Evolutionary conservation across 2,113 vertebrate genomes (phyloP), one percentile per base, ranked within the genome.

Genomic region (Zootoca vivipara): DNA sequence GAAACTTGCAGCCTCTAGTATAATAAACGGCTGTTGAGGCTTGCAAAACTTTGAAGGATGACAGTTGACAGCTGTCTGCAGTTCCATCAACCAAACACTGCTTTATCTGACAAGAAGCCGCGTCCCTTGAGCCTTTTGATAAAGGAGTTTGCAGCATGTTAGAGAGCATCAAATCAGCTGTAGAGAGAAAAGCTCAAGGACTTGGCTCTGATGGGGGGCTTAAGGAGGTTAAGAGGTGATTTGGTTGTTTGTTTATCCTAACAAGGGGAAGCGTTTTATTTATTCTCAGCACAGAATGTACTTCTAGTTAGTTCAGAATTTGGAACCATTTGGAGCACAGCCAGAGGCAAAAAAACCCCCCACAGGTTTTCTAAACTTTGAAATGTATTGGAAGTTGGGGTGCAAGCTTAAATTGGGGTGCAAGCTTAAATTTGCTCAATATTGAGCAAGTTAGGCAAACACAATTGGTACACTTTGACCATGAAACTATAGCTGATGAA

Each of bases 1-100:
- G 69, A 81, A 82, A 42, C 69, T 82, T 73, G 52, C 67, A 62
- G 6, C 33, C 16, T 58, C 24, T 72, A 24, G 13, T 80, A 26
- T 42, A 62, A 58, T 72, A 33, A 72, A 79, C 26, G 46, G 22
- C 24, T 87, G 77, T 22, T 87, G 33, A 12, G 33, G 65, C 30
- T 87, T n/a, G 67, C 42, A 80, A 67, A 73, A 42, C 35, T 82
- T 74, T 81, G 78, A 87, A 81, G 35, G 78, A 87, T 64, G 78
- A 8, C 35, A n/a, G 15, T 20, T 87, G 78, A 81, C 69, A 87
- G 35, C 18, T 42, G 70, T 22, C 20, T n/a, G 35, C 7, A 5
- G 20, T 6, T 82, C 20, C 82, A 33, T 87, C 78, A 62, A 33
- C 52, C 69, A 74, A 87, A 40, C 69, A 35, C 35, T 20, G 18